Percentiles rank a stretch among this genome's conserved stretches.
Evolutionary conservation across 2,888 invertebrate species (phyloP).

Genomic region (Noctua comes): DNA sequence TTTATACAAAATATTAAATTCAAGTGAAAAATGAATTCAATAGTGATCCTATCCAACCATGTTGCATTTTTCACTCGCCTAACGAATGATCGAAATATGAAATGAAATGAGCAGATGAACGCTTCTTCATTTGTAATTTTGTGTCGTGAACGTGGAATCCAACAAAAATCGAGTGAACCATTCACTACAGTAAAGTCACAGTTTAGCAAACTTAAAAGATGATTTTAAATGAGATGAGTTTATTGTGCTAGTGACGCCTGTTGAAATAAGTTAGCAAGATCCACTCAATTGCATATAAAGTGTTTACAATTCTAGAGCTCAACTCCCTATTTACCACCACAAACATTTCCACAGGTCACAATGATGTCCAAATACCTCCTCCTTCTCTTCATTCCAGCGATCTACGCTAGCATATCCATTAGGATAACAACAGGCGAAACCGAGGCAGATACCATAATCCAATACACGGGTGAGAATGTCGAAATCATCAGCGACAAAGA

Average conservation of each 20-base stretch:
- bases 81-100: background rate
- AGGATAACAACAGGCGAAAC: conserved; percentile 6
- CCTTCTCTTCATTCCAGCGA: conserved; percentile 15
- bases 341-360: conserved; percentile 17
- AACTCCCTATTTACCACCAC: no score
- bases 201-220: background rate
- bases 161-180: background rate
- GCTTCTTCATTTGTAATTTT: background rate
- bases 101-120: no score
- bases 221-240: background rate
- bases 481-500: conserved; percentile 69
- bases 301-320: background rate
- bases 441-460: background rate
- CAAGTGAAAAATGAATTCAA: background rate
- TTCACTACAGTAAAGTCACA: background rate
- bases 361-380: conserved; percentile 24
- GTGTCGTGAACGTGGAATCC: background rate
- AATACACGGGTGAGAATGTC: conserved; percentile 49
- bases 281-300: background rate
- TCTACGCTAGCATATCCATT: conserved; percentile 16
- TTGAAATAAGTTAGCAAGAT: background rate
- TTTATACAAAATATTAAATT: background rate
- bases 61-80: background rate
- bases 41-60: background rate
- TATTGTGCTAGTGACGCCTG: background rate